Conservation (phyloP, 2,797 vertebrate genomes). For the Sphenodon punctatus region DNA sequence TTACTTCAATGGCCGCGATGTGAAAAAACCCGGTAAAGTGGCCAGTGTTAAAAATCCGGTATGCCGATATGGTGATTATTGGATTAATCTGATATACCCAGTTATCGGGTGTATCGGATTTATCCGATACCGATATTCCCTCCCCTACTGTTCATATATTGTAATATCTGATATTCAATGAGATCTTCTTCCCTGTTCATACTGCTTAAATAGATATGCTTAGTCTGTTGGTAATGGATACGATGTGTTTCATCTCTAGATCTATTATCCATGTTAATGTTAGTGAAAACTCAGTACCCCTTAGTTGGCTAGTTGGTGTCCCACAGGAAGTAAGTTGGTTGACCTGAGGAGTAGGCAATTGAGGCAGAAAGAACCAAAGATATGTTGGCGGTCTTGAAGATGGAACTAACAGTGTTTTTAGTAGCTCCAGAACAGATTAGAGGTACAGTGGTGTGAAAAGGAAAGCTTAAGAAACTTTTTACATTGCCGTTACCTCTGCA, state of each 20-base stretch:
- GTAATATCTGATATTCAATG: background rate
- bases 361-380: background rate
- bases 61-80: no score
- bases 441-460: background rate
- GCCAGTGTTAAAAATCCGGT: no score
- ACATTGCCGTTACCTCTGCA: background rate
- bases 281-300: background rate
- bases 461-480: background rate
- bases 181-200: background rate
- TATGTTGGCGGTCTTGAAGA: background rate
- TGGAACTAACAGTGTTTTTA: fast-evolving
- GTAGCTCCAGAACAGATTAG: background rate
- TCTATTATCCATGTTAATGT: background rate
- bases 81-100: no score
- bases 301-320: background rate
- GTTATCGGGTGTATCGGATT: no score
- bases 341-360: background rate
- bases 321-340: background rate
- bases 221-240: background rate
- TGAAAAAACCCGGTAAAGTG: no score
- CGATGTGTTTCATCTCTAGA: background rate
- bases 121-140: no score
- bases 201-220: background rate
- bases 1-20: no score
- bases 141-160: no score